Evolutionary conservation across 2,888 invertebrate species (phyloP), one percentile per base, ranked within the genome.

Genomic region (Tenthredo notha): DNA sequence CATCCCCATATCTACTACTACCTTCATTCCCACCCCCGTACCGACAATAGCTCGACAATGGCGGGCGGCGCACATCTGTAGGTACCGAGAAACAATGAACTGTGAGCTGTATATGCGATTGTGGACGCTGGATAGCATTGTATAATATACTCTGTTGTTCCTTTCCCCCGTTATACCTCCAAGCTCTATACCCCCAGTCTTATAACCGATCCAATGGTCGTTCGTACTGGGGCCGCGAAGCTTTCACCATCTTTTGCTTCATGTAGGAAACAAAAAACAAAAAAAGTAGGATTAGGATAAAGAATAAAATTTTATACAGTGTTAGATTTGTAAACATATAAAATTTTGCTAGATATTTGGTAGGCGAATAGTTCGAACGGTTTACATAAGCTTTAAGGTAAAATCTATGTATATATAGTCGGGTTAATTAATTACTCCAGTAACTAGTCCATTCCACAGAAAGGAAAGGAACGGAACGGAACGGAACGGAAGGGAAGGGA

Each of bases 61-160:
- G 90, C 88, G 87, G 89, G 89, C 89, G 90, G 90, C 89, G 90
- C 90, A 91, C 91, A 91, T 91, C 91, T 91, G 91, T 91, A 92
- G 91, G 90, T 91, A 91, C 89, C 89, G 89, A 89, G 89, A 92
- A 92, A 92, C 92, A 92, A 92, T 92, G 92, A 91, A 89, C 91
- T 89, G 91, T 91, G 91, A 91, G 91, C 89, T 89, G 89, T 91
- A 91, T 90, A 91, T 90, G 90, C 90, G 90, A 92, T 92, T 92
- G 92, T 91, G 91, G 91, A 91, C 89, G 83, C 90, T 91, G 92
- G 92, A 92, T 92, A 91, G 91, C 91, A 92, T 92, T 92, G 92
- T 92, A 92, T 92, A 92, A 92, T 92, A 92, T 91, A 92, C 91
- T 90, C 91, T 92, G 92, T 91, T 92, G 92, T 90, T 91, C 88